phyloP scores from a whole-genome alignment of 2,797 vertebrate genomes.

The Chaetodon trifasciatus region DNA sequence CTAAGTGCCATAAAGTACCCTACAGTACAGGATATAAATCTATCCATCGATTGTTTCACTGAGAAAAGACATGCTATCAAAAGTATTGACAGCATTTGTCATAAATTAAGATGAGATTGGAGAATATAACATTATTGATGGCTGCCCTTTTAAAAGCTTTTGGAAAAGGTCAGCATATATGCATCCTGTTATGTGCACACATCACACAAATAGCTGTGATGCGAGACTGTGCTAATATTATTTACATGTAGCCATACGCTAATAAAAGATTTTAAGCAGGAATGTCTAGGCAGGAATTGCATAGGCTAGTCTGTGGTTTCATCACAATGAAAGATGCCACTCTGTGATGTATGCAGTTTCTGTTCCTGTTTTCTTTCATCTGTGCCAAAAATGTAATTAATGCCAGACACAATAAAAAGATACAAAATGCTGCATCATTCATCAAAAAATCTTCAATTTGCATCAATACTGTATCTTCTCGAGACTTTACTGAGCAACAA shows the following conservation, averaged over 20 bases:
- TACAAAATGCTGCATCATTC: background rate
- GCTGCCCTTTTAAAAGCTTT: constrained; percentile 68
- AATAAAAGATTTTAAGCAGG: background rate
- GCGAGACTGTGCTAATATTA: constrained; percentile 16
- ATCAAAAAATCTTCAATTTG: background rate
- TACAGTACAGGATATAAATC: constrained; percentile 57
- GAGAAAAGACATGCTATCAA: constrained; percentile 56
- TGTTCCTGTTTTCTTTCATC: background rate
- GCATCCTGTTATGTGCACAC: constrained; percentile 15
- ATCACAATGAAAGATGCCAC: background rate
- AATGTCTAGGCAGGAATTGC: background rate
- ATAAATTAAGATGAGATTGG: constrained; percentile 65
- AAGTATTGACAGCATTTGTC: constrained; percentile 63
- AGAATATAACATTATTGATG: constrained; percentile 66
- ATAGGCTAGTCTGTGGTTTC: background rate
- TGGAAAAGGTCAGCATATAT: constrained; percentile 65
- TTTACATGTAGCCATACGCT: background rate
- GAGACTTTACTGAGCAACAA: background rate
- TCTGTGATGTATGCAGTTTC: background rate
- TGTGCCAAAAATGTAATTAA: background rate
- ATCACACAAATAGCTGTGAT: constrained; percentile 15
- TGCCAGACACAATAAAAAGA: background rate
- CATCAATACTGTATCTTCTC: background rate
- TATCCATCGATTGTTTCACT: constrained; percentile 58
- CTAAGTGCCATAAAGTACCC: constrained; percentile 20